Conservation (phyloP, 2,113 vertebrate genomes). For the Neopipo cinnamomea region DNA sequence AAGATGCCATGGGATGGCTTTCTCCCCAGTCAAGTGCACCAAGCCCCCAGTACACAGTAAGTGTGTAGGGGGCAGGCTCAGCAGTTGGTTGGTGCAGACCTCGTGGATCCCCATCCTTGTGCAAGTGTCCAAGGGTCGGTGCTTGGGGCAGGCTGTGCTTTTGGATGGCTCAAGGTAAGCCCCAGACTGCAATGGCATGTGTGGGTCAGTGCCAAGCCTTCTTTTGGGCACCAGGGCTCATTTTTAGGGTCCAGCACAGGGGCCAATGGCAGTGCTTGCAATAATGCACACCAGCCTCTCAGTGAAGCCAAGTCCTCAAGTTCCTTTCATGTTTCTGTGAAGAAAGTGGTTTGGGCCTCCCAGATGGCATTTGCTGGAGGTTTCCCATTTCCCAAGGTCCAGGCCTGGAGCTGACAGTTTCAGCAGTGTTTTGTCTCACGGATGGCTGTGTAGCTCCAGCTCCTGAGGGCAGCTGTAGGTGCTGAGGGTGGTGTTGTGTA, state of each 20-base stretch:
- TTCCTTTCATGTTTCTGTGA: not conserved
- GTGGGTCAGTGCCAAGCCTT: accelerated
- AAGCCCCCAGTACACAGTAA: not conserved
- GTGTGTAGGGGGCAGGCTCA: not conserved
- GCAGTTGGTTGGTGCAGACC: accelerated
- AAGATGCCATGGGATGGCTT: not conserved
- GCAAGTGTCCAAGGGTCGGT: not conserved
- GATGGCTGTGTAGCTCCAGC: not conserved
- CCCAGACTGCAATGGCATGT: not conserved
- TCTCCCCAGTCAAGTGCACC: not conserved
- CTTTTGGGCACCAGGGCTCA: not conserved
- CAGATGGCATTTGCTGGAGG: not conserved
- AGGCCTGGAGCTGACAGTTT: not conserved
- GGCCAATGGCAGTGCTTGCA: not conserved
- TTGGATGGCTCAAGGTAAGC: not conserved
- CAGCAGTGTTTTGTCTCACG: not conserved
- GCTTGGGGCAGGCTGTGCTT: not conserved
- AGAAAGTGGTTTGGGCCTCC: not conserved
- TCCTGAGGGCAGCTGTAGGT: not conserved
- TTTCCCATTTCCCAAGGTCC: not conserved
- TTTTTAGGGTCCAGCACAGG: not conserved
- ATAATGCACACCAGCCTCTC: not conserved
- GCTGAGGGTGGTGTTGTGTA: not conserved
- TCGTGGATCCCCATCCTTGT: not conserved
- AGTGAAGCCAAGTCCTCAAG: not conserved